Percentiles rank a stretch among this genome's conserved stretches.
Evolutionary conservation across 2,113 vertebrate genomes (phyloP).

Genomic region (Apteryx owenii): DNA sequence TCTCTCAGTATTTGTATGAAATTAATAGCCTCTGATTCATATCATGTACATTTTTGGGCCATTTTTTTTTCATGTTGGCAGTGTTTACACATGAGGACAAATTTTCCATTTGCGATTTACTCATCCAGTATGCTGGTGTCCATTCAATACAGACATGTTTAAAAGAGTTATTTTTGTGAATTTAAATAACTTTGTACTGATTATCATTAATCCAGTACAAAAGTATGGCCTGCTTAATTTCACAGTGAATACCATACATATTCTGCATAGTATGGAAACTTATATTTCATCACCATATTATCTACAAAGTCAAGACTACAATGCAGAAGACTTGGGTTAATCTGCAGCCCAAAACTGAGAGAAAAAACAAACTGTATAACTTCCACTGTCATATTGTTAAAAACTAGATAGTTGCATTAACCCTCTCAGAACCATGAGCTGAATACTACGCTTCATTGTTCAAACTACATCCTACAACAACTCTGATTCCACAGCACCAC

Average conservation of each 20-base stretch:
- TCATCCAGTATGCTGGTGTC: neutral
- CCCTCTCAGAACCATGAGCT: neutral
- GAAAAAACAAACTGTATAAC: neutral
- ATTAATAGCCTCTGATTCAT: neutral
- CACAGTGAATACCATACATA: neutral
- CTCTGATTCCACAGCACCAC: conserved; percentile 18
- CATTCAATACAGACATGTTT: neutral
- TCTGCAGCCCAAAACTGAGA: neutral
- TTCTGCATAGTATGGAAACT: neutral
- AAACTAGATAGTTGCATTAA: neutral
- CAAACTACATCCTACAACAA: neutral
- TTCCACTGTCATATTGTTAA: neutral
- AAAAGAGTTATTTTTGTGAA: neutral
- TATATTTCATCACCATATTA: neutral
- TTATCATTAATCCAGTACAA: neutral
- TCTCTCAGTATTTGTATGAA: neutral
- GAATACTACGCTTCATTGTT: neutral
- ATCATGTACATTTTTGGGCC: neutral
- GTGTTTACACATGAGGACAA: neutral
- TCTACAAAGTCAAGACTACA: neutral
- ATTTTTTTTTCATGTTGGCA: neutral
- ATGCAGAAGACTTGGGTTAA: neutral
- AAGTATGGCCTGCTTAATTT: neutral
- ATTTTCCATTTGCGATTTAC: neutral
- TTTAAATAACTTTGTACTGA: neutral